Evolutionary conservation across 2,888 invertebrate species (phyloP).

Genomic region (Augiades crinisus): DNA sequence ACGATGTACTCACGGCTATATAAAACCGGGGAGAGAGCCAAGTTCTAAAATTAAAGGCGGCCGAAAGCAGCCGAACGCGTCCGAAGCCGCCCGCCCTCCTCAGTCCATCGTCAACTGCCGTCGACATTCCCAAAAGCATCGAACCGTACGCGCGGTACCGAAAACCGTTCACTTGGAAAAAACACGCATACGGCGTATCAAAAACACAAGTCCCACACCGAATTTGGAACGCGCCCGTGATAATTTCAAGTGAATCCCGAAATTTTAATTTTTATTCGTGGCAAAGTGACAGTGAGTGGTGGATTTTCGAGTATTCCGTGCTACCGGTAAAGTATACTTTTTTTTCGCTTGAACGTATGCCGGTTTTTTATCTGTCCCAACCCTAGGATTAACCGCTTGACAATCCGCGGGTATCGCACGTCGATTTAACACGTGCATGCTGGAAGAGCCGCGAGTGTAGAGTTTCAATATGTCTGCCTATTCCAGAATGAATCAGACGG

Average conservation of each 20-base stretch:
- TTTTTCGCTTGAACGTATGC: conserved; percentile 31
- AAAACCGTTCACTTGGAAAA: conserved; percentile 61
- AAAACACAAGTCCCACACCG: conserved; percentile 44
- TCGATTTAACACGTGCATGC: conserved; percentile 54
- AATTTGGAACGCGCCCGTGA: conserved; percentile 59
- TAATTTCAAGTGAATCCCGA: conserved; percentile 54
- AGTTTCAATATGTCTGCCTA: conserved; percentile 75
- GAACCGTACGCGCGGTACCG: conserved; percentile 66
- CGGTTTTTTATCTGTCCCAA: conserved; percentile 44
- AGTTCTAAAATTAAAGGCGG: conserved; percentile 83
- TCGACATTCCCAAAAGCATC: conserved; percentile 67
- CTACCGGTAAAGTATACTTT: conserved; percentile 64
- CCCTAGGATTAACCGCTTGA: conserved; percentile 28
- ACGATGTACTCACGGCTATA: conserved; percentile 81
- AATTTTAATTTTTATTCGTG: conserved; percentile 52
- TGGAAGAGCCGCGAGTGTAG: conserved; percentile 61
- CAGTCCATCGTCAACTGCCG: conserved; percentile 77
- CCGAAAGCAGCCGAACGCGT: conserved; percentile 68
- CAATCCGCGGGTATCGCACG: conserved; percentile 31
- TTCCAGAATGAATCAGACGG: conserved; percentile 52
- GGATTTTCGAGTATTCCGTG: conserved; percentile 60
- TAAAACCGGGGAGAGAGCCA: conserved; percentile 84
- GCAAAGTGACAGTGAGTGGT: conserved; percentile 69
- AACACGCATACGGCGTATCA: conserved; percentile 48
- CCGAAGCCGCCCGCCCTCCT: conserved; percentile 76